Conservation (phyloP, 2,797 vertebrate species). For the Ctenopoma kingsleyae region DNA sequence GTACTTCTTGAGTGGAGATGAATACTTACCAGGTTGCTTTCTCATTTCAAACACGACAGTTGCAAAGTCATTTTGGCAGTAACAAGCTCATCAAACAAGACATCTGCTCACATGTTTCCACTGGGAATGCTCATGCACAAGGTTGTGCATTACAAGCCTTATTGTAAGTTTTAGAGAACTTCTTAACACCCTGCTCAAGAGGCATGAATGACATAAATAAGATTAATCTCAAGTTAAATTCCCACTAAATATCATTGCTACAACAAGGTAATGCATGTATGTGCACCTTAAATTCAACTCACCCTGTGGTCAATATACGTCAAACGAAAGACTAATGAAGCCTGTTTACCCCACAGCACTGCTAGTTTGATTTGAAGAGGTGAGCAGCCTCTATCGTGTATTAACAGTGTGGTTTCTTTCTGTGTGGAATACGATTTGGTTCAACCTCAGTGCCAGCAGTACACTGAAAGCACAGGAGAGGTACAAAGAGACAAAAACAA, state of each 20-base stretch:
- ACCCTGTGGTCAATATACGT: no score
- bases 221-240: no score
- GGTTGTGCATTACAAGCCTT: neutral
- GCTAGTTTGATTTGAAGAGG: neutral
- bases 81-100: neutral
- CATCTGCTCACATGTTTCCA: neutral
- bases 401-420: neutral
- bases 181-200: neutral
- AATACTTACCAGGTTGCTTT: no score
- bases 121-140: neutral
- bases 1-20: no score
- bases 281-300: no score
- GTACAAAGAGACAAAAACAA: slow-evolving; percentile 1
- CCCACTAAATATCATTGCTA: no score
- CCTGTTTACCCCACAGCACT: neutral
- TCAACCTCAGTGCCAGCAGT: slow-evolving; percentile 7
- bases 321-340: neutral
- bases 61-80: neutral
- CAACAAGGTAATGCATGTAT: no score
- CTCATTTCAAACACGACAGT: neutral
- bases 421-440: neutral
- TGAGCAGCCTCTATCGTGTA: neutral
- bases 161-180: neutral
- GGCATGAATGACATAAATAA: no score
- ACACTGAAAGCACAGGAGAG: neutral